phyloP scores from a whole-genome alignment of 1,140 invertebrate species.

The Stegodyphus dumicola region DNA sequence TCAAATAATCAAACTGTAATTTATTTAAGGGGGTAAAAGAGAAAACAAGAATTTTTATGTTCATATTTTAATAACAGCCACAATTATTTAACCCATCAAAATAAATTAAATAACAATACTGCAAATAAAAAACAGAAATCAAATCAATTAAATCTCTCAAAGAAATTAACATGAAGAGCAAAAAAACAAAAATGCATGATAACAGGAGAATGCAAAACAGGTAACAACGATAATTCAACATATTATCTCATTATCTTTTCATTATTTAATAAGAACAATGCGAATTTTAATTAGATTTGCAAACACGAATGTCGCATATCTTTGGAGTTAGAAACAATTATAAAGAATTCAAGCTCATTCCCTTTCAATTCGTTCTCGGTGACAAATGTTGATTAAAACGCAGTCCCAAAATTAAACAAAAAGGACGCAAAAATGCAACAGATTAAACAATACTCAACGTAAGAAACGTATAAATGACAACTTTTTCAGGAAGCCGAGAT shows the following conservation, averaged over 20 bases:
- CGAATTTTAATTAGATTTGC: conserved; percentile 26
- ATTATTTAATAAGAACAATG: conserved; percentile 1
- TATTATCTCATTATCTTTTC: conserved; percentile 1
- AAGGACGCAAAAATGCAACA: conserved; percentile 20
- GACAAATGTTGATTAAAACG: conserved; percentile 19
- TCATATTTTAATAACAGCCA: too few species aligned
- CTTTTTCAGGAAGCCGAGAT: neutral
- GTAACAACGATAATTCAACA: too few species aligned
- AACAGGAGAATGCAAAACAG: too few species aligned
- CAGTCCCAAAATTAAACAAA: conserved; percentile 18
- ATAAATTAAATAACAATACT: too few species aligned
- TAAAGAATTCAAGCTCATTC: conserved; percentile 29
- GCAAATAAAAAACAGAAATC: too few species aligned
- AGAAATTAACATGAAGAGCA: too few species aligned
- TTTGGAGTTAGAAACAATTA: neutral
- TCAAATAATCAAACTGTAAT: too few species aligned
- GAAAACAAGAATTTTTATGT: too few species aligned
- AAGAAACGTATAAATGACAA: neutral
- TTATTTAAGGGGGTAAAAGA: too few species aligned
- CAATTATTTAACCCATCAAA: too few species aligned
- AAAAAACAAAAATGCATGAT: too few species aligned
- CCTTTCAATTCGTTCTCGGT: neutral
- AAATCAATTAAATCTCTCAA: too few species aligned
- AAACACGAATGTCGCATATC: conserved; percentile 3
- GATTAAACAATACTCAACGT: conserved; percentile 18